Percentiles rank a stretch among this genome's conserved stretches.
Evolutionary conservation across 64 coral and sea anemone genomes (phyloP).

Genomic region (Porites australiensis): DNA sequence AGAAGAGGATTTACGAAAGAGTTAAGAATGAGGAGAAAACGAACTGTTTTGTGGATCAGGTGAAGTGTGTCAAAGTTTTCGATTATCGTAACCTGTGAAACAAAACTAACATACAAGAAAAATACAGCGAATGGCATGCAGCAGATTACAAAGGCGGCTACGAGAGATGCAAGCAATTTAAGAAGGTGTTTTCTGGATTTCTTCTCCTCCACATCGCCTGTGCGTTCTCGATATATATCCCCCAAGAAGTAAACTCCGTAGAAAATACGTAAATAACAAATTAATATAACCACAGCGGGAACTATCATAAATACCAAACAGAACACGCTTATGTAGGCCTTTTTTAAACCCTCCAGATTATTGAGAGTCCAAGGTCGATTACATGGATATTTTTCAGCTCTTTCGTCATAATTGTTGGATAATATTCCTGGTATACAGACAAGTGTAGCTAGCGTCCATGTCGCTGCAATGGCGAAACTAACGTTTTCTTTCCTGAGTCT

Average conservation of each 20-base stretch:
- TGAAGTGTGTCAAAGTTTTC: neutral
- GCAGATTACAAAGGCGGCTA: neutral
- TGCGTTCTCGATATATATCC: neutral
- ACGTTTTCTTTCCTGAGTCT: slow-evolving; percentile 23
- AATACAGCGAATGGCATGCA: neutral
- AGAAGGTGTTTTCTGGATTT: slow-evolving; percentile 7
- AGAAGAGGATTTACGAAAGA: slow-evolving; percentile 5
- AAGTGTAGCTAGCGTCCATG: neutral
- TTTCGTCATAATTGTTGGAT: neutral
- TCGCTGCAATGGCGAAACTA: neutral
- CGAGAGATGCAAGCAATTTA: slow-evolving; percentile 9
- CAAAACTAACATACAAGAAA: neutral
- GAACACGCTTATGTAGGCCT: neutral
- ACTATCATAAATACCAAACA: neutral
- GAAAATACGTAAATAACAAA: slow-evolving; percentile 7
- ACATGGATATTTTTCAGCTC: neutral
- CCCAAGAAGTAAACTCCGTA: neutral
- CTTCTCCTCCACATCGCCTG: neutral
- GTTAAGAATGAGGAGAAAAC: slow-evolving; percentile 1
- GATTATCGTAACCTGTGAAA: neutral
- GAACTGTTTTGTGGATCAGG: neutral
- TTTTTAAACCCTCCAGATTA: neutral
- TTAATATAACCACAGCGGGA: neutral
- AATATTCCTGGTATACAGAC: slow-evolving; percentile 17
- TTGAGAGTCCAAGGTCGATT: slow-evolving; percentile 29